Base-by-base conservation (phyloP, 2,797 vertebrate species). In the Alca torda region DNA sequence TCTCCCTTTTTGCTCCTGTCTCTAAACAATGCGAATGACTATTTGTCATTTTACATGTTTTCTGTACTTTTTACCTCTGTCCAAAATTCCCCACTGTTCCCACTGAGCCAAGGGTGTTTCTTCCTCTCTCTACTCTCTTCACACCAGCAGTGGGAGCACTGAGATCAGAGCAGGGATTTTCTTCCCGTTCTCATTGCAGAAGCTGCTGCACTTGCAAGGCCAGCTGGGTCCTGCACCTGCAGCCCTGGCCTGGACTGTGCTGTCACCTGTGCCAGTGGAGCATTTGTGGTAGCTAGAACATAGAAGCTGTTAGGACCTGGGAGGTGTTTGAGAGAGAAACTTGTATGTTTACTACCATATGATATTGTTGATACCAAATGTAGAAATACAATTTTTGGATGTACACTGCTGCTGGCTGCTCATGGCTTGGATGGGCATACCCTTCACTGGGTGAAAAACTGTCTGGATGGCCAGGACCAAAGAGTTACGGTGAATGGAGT, bases 211-310 rank as follows among this genome's bases (percentile, higher is more conserved):
- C 43, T 41, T 43, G 43, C 30, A 30, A 30, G 23, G 61, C 50
- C 60, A 76, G 11, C 18, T 41, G 25, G 19, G 45, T 41, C 45
- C 37, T 5, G 2, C 17, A 41, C 8, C 21, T 41, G 41, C 37
- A 69, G 37, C 13, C 46, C 60, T 1, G 0, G 24, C n/a, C 53
- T 48, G n/a, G 1, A 2, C 69, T 61, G 26, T 18, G 1, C 24
- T 61, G 17, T 35, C 41, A 43, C 11, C 11, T 13, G 13, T 50
- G 26, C 24, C 64, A 26, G 33, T 21, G 30, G 6, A 77, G 13
- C 23, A 26, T 41, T 45, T 77, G 21, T 37, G 39, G 51, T 16
- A 46, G 41, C 31, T 54, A 56, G 57, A 60, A 81, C 4, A 35
- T 21, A 51, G 37, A 84, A 90, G 35, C 26, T 81, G 24, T 23